Evolutionary conservation across 2,888 invertebrate genomes (phyloP), one percentile per base, ranked within the genome.

Genomic region (Dryadula phaetusa): DNA sequence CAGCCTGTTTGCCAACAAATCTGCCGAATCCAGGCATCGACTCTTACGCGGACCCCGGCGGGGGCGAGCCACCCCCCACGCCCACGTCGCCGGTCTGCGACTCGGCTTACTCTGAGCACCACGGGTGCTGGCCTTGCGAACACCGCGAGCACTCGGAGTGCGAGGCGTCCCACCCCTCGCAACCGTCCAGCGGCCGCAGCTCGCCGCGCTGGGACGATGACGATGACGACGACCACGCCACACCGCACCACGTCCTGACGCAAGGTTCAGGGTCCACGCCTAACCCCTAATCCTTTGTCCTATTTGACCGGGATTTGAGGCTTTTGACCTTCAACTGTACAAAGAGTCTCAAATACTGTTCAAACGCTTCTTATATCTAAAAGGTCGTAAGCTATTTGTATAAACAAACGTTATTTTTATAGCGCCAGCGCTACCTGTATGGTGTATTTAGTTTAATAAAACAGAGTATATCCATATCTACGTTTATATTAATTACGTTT

Each of bases 21-120:
- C 75, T 82, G 83, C 80, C 80, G 80, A 74, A 74, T 77, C 70
- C 86, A 92, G 92, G 91, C 91, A 81, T 87, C 82, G 92, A 92
- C 77, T 88, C 91, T 74, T 91, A 86, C 77, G 88, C 86, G 75
- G 92, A 92, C 74, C 91, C 91, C 25, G 92, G 92, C 12, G 92
- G 91, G 79, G 92, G 90, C 63, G 86, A 86, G 82, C 90, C 89
- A 56, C 90, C 92, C 28, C 89, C 89, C 63, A 88, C 92, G 72
- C 93, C 90, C 78, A 89, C 87, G 73, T 93, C 90, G 69, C 93
- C 90, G 62, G 90, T 88, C 75, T 92, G 85, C 84, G 93, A 90
- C 85, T 92, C 90, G 66, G 93, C 90, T 71, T 93, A 82, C 84
- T 92, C 92, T 70, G 93, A 93, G 73, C 93, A 92, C 77, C 87